Percentiles rank a stretch among this genome's conserved stretches.
phyloP scores from a whole-genome alignment of 2,797 vertebrate genomes.

The Gymnocypris eckloni region DNA sequence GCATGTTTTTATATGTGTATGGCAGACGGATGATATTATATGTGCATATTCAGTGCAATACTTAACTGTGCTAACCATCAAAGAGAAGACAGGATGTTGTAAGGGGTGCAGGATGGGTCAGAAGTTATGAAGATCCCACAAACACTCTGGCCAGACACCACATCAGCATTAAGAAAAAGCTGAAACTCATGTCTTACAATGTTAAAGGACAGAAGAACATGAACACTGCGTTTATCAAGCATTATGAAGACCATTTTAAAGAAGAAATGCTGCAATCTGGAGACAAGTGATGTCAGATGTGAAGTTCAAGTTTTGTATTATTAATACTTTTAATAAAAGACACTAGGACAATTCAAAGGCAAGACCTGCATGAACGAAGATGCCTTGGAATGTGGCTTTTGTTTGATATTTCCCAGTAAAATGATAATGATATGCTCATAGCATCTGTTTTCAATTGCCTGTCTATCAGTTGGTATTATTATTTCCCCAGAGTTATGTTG shows the following conservation, averaged over 20 bases:
- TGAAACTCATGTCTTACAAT: conserved; percentile 69
- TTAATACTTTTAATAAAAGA: conserved; percentile 43
- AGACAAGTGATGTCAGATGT: conserved; percentile 63
- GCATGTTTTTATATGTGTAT: conserved; percentile 13
- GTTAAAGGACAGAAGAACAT: conserved; percentile 58
- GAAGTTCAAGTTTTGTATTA: conserved; percentile 51
- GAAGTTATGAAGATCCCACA: conserved; percentile 26
- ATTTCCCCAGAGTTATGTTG: conserved; percentile 72
- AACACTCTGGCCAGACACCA: background rate
- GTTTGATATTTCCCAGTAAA: conserved; percentile 80
- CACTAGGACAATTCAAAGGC: conserved; percentile 57
- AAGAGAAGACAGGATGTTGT: conserved; percentile 70
- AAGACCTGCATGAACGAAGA: conserved; percentile 59
- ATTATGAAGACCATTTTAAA: conserved; percentile 35
- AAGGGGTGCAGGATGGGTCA: conserved; percentile 58
- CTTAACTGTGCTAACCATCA: conserved; percentile 67
- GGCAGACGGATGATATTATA: conserved; percentile 64
- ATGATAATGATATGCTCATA: conserved; percentile 72
- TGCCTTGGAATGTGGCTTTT: conserved; percentile 67
- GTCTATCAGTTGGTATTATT: conserved; percentile 74
- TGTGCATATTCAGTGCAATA: conserved; percentile 70
- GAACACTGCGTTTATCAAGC: conserved; percentile 65
- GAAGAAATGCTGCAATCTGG: conserved; percentile 61
- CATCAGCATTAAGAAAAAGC: conserved; percentile 18
- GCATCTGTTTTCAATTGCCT: conserved; percentile 80